phyloP scores from a whole-genome alignment of 2,888 invertebrate genomes.

The Microctonus brassicae region DNA sequence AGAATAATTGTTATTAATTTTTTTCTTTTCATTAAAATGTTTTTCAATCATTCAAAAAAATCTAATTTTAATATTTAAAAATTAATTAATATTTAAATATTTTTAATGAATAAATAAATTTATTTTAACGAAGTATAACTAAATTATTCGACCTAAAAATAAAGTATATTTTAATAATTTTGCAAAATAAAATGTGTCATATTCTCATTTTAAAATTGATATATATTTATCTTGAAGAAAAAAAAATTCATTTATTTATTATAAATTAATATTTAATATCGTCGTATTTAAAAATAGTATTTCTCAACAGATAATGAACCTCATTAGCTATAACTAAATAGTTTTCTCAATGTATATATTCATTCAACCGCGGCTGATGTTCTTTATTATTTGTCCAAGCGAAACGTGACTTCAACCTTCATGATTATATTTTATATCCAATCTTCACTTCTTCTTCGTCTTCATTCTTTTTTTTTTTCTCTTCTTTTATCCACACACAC shows the following conservation, averaged over 20 bases:
- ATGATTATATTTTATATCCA: slow-evolving; percentile 1
- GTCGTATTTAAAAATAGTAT: neutral
- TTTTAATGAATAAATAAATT: too few species aligned
- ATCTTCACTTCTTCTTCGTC: neutral
- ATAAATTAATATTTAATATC: neutral
- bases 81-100: neutral
- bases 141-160: too few species aligned
- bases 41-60: neutral
- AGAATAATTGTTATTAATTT: too few species aligned
- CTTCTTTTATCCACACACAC: neutral
- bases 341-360: neutral
- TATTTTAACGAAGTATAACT: too few species aligned
- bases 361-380: neutral
- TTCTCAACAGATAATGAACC: neutral
- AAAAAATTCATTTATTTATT: neutral
- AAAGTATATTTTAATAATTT: too few species aligned
- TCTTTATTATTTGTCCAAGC: neutral
- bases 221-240: too few species aligned
- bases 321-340: slow-evolving; percentile 3
- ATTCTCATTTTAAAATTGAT: too few species aligned
- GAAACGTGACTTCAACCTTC: neutral
- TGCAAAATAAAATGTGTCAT: too few species aligned
- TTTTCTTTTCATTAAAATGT: neutral
- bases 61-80: neutral
- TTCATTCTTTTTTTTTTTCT: neutral